Percentiles rank a stretch among this genome's conserved stretches.
phyloP scores from a whole-genome alignment of 2,888 invertebrate genomes.

The Druceiella hillmani region DNA sequence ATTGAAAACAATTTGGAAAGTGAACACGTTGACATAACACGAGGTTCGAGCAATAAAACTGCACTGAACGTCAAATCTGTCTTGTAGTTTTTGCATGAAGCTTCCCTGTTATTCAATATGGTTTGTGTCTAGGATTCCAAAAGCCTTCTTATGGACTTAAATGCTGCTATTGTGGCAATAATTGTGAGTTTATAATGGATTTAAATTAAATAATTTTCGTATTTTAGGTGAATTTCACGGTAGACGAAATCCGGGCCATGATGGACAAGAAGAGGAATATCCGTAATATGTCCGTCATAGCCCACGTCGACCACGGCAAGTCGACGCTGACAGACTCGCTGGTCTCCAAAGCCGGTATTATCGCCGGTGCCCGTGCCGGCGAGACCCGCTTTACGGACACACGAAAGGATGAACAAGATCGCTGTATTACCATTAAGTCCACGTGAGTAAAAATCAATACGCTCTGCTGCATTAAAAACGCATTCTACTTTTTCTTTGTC shows the following conservation, averaged over 20 bases:
- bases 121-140: background rate
- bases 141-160: background rate
- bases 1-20: too few species aligned
- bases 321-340: constrained; percentile 99
- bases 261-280: constrained; percentile 99
- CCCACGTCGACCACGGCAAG: constrained; percentile 99
- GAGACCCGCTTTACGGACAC: constrained; percentile 99
- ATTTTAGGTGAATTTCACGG: constrained; percentile 97
- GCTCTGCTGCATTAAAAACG: too few species aligned
- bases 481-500: too few species aligned
- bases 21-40: too few species aligned
- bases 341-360: constrained; percentile 99
- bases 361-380: constrained; percentile 97
- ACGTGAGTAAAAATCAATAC: constrained; percentile 89
- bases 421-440: constrained; percentile 99
- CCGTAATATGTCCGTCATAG: constrained; percentile 99
- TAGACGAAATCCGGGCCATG: constrained; percentile 98
- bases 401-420: constrained; percentile 98
- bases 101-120: too few species aligned
- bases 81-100: too few species aligned
- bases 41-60: too few species aligned
- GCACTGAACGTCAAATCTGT: too few species aligned
- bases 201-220: constrained; percentile 2
- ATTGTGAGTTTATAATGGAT: too few species aligned
- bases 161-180: constrained; percentile 26